A percentile compares a stretch with the other conserved stretches of the same genome.
Conservation (phyloP, 1,140 invertebrate genomes). For the Hylaeus anthracinus region DNA sequence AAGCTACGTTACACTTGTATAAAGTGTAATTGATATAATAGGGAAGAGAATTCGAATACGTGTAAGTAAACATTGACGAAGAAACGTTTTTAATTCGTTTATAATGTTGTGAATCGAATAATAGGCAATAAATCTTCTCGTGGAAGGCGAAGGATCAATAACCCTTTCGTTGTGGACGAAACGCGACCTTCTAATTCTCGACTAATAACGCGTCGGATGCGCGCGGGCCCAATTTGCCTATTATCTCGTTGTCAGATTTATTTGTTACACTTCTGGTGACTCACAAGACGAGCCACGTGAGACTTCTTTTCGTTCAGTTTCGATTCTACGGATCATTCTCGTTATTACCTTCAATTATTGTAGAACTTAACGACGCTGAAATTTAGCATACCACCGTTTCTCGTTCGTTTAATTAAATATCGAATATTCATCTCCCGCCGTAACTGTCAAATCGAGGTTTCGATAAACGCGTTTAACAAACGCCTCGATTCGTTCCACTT, state of each 20-base stretch:
- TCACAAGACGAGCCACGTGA: background rate
- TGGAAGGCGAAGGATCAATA: background rate
- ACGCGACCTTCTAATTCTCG: conserved; percentile 71
- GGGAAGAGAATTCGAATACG: no score
- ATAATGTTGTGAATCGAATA: background rate
- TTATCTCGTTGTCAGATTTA: conserved; percentile 77
- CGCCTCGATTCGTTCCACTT: background rate
- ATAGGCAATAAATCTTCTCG: background rate
- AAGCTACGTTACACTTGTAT: no score
- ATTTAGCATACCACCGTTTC: no score
- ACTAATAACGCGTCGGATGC: conserved; percentile 74
- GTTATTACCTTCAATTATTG: background rate
- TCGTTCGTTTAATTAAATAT: no score
- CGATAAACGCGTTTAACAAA: background rate
- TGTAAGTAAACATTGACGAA: no score
- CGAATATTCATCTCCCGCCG: no score
- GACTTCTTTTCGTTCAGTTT: background rate
- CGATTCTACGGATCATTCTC: background rate
- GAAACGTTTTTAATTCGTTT: background rate
- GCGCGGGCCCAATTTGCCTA: conserved; percentile 77
- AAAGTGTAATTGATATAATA: no score
- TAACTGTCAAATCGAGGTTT: background rate
- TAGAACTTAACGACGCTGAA: no score
- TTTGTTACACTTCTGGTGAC: conserved; percentile 70
- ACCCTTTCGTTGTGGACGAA: conserved; percentile 22